Conservation (phyloP, 2,113 vertebrate species). For the Erpornis zantholeuca region DNA sequence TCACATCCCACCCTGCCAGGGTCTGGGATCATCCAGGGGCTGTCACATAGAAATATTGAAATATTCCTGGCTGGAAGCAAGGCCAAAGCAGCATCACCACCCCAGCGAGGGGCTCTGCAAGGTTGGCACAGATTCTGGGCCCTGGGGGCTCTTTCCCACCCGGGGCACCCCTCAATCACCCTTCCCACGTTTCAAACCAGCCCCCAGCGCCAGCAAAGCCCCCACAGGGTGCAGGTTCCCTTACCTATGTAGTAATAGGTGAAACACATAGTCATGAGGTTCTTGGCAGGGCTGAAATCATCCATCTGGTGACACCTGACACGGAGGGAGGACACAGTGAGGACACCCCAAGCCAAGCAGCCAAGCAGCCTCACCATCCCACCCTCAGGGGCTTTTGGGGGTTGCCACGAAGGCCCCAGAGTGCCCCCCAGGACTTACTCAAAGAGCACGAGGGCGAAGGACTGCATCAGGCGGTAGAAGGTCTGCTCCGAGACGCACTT, state of each 20-base stretch:
- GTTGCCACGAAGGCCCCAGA: accelerated
- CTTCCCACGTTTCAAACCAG: accelerated
- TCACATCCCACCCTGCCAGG: neutral
- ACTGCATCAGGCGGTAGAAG: conserved; percentile 98
- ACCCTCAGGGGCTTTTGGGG: neutral
- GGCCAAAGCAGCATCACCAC: neutral
- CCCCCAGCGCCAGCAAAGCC: neutral
- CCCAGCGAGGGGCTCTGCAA: accelerated
- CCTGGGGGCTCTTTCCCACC: neutral
- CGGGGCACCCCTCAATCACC: neutral
- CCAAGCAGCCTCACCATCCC: too few relatives aligned
- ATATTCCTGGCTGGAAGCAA: neutral
- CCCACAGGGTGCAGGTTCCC: neutral
- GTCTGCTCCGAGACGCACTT: conserved; percentile 93
- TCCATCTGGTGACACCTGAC: conserved; percentile 95
- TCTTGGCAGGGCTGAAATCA: conserved; percentile 94
- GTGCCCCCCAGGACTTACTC: conserved; percentile 80
- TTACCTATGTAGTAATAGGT: conserved; percentile 94
- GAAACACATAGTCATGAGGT: conserved; percentile 99
- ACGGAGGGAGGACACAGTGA: accelerated
- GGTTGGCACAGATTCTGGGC: neutral
- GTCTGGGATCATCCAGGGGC: neutral
- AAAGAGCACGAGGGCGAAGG: conserved; percentile 93
- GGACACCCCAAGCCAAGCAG: neutral
- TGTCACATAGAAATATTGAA: neutral